Conservation (phyloP, 2,113 vertebrate genomes). For the Triplophysa siluroides region DNA sequence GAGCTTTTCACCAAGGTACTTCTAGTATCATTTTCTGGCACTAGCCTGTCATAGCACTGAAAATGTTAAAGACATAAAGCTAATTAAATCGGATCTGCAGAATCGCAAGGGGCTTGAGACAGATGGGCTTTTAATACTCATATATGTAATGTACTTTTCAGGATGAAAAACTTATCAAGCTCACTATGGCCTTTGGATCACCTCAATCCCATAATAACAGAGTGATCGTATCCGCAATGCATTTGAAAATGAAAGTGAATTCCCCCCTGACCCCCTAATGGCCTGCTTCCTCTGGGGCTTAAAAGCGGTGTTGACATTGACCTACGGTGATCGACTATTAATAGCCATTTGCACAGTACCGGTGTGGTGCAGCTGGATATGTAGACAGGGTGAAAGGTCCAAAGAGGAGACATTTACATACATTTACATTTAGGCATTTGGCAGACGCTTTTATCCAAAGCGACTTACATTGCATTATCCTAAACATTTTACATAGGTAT, state of each 20-base stretch:
- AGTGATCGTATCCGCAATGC: conserved; percentile 35
- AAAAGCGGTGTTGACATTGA: conserved; percentile 51
- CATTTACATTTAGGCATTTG: too few relatives aligned
- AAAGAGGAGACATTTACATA: conserved; percentile 4
- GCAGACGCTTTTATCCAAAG: too few relatives aligned
- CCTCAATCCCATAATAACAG: conserved; percentile 36
- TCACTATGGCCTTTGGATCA: conserved; percentile 27
- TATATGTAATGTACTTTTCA: conserved; percentile 35
- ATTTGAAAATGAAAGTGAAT: conserved; percentile 52
- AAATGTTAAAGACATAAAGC: conserved; percentile 8
- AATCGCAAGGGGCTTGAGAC: conserved; percentile 15
- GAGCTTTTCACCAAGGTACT: conserved; percentile 44
- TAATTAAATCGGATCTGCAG: neutral
- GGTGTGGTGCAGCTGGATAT: conserved; percentile 15
- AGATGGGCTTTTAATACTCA: conserved; percentile 33
- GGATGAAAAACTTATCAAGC: conserved; percentile 42
- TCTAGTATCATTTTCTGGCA: neutral
- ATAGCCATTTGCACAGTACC: neutral
- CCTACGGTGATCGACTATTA: conserved; percentile 56
- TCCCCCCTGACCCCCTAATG: conserved; percentile 42
- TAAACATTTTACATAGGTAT: too few relatives aligned
- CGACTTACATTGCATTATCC: too few relatives aligned
- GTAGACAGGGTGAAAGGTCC: conserved; percentile 5
- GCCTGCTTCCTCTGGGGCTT: conserved; percentile 45
- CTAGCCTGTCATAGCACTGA: neutral